A percentile compares a stretch with the other conserved stretches of the same genome.
phyloP scores from a whole-genome alignment of 2,797 vertebrate species.

The Lepus townsendii region DNA sequence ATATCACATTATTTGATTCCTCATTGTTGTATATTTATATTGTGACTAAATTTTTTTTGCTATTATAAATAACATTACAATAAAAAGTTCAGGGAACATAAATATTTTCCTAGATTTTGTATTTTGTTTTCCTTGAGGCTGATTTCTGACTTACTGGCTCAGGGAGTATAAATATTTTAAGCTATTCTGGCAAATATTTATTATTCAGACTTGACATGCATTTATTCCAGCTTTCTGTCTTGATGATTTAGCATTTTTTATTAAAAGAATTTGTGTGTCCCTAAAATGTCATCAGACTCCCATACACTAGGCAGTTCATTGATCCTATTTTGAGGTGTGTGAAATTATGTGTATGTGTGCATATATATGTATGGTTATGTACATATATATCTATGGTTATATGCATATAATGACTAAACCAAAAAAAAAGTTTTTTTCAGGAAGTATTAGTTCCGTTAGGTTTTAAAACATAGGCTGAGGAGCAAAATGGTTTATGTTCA shows the following conservation, averaged over 20 bases:
- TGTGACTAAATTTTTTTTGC: neutral
- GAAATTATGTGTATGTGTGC: neutral
- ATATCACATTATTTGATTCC: neutral
- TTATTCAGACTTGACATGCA: constrained; percentile 41
- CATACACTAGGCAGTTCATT: neutral
- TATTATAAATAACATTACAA: constrained; percentile 53
- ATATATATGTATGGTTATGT: neutral
- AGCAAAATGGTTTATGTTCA: neutral
- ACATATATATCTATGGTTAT: neutral
- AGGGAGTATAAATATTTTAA: constrained; percentile 70
- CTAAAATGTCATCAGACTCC: constrained; percentile 37
- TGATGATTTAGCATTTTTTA: constrained; percentile 62
- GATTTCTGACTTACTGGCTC: constrained; percentile 54
- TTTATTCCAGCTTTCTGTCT: constrained; percentile 65
- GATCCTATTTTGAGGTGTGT: neutral
- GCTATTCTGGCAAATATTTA: constrained; percentile 65
- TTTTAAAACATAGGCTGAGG: neutral
- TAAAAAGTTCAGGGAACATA: constrained; percentile 48
- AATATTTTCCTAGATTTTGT: constrained; percentile 63
- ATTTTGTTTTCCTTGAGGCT: constrained; percentile 33
- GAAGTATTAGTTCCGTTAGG: neutral
- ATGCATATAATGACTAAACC: neutral
- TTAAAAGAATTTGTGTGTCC: constrained; percentile 34
- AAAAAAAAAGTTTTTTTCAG: neutral
- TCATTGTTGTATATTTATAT: constrained; percentile 60